phyloP scores from a whole-genome alignment of 2,888 invertebrate genomes.

The Diploptera punctata region DNA sequence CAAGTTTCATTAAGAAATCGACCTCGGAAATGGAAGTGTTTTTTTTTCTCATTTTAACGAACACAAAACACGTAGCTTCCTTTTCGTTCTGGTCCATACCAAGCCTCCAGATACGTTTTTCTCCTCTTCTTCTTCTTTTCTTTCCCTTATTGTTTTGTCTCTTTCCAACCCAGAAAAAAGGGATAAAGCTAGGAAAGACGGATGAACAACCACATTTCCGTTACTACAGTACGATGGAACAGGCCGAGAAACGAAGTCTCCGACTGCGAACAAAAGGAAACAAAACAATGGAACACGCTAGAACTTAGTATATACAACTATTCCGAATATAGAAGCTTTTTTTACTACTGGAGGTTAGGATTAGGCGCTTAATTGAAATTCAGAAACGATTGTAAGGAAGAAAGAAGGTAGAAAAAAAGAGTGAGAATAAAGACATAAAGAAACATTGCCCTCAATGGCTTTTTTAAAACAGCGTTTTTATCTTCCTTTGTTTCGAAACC shows the following conservation, averaged over 20 bases:
- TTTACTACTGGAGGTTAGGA: not conserved
- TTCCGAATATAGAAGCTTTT: not conserved
- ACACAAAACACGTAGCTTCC: conserved; percentile 7
- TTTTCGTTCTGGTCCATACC: not conserved
- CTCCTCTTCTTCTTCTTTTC: not conserved
- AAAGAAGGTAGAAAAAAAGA: not conserved
- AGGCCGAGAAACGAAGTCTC: not conserved
- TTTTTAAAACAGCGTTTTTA: no score
- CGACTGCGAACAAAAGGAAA: not conserved
- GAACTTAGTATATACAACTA: not conserved
- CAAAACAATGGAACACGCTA: not conserved
- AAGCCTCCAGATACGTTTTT: not conserved
- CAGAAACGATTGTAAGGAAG: not conserved
- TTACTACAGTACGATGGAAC: not conserved
- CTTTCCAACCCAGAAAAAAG: no score
- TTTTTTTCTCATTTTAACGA: not conserved
- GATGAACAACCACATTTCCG: conserved; percentile 1
- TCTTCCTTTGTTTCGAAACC: no score
- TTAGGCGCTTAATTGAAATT: conserved; percentile 4
- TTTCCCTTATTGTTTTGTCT: not conserved
- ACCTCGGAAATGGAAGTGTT: not conserved
- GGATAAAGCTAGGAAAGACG: conserved; percentile 8
- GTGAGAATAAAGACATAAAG: not conserved
- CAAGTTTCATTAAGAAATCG: not conserved
- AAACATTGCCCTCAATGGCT: no score